These are phyloP conservation scores for Tetanocera ferruginea DNA, from an alignment of 2,888 invertebrate species.

Conservation along the genomic window DNA sequence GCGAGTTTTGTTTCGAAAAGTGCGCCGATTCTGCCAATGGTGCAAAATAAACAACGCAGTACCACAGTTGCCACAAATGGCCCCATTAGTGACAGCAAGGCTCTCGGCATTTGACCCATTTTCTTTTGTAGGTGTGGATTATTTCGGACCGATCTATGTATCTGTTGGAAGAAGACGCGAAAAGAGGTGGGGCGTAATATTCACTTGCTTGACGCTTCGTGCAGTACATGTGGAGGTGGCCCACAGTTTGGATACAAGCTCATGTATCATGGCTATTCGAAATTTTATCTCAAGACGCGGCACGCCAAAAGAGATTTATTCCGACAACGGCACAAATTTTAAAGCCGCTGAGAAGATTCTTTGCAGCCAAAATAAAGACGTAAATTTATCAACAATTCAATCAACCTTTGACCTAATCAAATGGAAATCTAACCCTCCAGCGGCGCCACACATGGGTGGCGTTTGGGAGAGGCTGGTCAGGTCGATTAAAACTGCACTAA, in stretches of 20 bases:
- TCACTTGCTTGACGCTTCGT: conserved; percentile 45
- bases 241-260: conserved; percentile 41
- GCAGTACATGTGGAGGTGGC: conserved; percentile 43
- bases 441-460: not conserved
- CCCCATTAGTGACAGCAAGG: conserved; percentile 43
- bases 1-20: conserved; percentile 40
- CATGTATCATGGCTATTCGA: conserved; percentile 38
- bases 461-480: conserved; percentile 19
- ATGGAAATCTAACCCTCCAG: not conserved
- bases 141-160: conserved; percentile 46
- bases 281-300: conserved; percentile 42
- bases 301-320: conserved; percentile 15
- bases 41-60: conserved; percentile 42
- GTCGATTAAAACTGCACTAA: conserved; percentile 37
- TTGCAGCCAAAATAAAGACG: not conserved
- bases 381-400: not conserved
- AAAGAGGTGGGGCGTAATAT: conserved; percentile 49
- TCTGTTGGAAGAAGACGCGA: conserved; percentile 42
- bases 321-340: conserved; percentile 36
- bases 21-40: conserved; percentile 42
- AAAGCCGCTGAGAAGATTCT: conserved; percentile 9
- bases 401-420: not conserved
- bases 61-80: conserved; percentile 43
- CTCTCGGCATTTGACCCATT: conserved; percentile 42
- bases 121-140: conserved; percentile 46